phyloP scores from a whole-genome alignment of 2,888 invertebrate genomes.

The Mesochorus sp. region DNA sequence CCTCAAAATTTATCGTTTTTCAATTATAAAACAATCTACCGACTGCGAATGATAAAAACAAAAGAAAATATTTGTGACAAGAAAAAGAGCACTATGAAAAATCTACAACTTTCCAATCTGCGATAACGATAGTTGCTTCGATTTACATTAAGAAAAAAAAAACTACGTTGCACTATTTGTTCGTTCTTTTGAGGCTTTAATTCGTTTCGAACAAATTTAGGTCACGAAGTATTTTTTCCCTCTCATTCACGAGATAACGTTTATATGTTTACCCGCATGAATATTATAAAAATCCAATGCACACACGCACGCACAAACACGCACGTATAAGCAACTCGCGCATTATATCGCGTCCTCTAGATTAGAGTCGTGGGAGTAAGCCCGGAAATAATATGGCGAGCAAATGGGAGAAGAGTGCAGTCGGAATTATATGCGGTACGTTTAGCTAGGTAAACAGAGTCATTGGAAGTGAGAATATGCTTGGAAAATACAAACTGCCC shows the following conservation, averaged over 20 bases:
- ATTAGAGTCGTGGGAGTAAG: constrained; percentile 54
- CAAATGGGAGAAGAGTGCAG: not conserved
- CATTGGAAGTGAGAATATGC: constrained; percentile 20
- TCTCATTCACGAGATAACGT: constrained; percentile 5
- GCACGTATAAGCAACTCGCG: not conserved
- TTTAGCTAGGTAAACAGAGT: constrained; percentile 46
- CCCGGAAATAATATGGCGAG: constrained; percentile 56
- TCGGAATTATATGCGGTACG: not conserved
- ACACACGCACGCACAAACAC: not conserved
- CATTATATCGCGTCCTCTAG: constrained; percentile 41
- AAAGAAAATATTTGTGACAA: no score
- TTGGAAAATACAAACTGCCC: constrained; percentile 34
- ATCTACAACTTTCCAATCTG: no score
- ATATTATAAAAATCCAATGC: constrained; percentile 8
- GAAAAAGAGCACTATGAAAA: no score
- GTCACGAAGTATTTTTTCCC: constrained; percentile 11
- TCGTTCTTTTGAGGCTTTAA: not conserved
- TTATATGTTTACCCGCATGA: constrained; percentile 10
- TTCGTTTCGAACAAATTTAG: constrained; percentile 23
- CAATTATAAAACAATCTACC: no score
- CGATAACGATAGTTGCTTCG: no score
- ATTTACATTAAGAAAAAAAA: not conserved
- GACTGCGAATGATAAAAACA: no score
- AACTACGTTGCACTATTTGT: not conserved
- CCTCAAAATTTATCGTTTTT: no score